Conservation (phyloP, 2,113 vertebrate species). For the Ceyx melanurus region DNA sequence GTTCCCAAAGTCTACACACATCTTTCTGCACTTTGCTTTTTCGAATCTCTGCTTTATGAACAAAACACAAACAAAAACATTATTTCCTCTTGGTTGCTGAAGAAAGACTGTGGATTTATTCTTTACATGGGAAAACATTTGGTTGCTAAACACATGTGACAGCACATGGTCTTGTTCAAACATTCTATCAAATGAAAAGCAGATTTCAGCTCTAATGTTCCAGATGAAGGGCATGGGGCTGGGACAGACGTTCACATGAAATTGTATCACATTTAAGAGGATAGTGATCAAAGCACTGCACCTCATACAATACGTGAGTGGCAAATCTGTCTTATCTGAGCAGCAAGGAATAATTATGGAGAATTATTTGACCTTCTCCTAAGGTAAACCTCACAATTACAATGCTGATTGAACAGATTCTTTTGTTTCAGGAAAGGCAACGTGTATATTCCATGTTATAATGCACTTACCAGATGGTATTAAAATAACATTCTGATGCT, state of each 20-base stretch:
- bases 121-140: conserved; percentile 17
- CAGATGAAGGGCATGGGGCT: conserved; percentile 28
- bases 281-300: conserved; percentile 44
- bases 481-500: not conserved
- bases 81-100: conserved; percentile 20
- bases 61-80: conserved; percentile 20
- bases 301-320: not conserved
- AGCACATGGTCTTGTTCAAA: conserved; percentile 27
- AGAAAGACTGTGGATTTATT: not conserved
- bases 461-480: not conserved
- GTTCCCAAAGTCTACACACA: conserved; percentile 14
- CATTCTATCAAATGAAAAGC: conserved; percentile 45
- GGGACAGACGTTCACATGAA: not conserved
- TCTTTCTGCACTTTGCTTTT: not conserved
- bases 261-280: not conserved
- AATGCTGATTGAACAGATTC: not conserved
- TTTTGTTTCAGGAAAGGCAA: not conserved
- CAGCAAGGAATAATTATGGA: not conserved
- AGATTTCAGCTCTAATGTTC: conserved; percentile 22
- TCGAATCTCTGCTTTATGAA: conserved; percentile 11
- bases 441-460: not conserved
- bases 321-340: not conserved
- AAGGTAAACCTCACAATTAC: not conserved
- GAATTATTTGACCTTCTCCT: not conserved
- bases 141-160: conserved; percentile 9